A percentile compares a stretch with the other conserved stretches of the same genome.
Conservation (phyloP, 2,797 vertebrate species). For the Rachycentron canadum region DNA sequence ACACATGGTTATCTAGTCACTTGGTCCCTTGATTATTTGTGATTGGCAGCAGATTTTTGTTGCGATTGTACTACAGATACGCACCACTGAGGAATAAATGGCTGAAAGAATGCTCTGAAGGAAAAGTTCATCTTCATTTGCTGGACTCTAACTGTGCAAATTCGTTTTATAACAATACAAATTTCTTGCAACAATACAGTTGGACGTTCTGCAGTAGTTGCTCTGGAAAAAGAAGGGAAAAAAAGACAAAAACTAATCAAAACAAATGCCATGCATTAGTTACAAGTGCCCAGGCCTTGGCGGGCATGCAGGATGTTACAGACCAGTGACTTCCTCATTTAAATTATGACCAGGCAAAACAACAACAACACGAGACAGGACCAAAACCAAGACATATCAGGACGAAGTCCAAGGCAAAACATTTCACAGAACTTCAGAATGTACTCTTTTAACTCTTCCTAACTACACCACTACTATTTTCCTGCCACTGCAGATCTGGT, state of each 20-base stretch:
- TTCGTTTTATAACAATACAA: constrained; percentile 49
- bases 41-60: constrained; percentile 13
- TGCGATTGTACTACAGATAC: constrained; percentile 1
- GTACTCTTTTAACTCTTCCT: not conserved
- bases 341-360: constrained; percentile 64
- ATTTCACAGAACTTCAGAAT: not conserved
- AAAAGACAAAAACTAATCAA: constrained; percentile 65
- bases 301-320: constrained; percentile 61
- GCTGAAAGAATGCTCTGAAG: constrained; percentile 21
- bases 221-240: not conserved
- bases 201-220: constrained; percentile 29
- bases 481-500: not conserved
- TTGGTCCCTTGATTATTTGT: constrained; percentile 20
- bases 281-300: constrained; percentile 64
- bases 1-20: not conserved
- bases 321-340: constrained; percentile 76
- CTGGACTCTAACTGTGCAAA: constrained; percentile 46
- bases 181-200: constrained; percentile 46
- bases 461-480: not conserved
- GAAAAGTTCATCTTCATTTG: constrained; percentile 61
- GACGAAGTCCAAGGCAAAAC: constrained; percentile 41
- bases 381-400: constrained; percentile 52
- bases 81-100: constrained; percentile 36
- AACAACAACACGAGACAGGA: constrained; percentile 54
- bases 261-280: constrained; percentile 75